Percentiles rank a stretch among this genome's conserved stretches.
Evolutionary conservation across 2,113 vertebrate genomes (phyloP).

Genomic region (Mungos mungo): DNA sequence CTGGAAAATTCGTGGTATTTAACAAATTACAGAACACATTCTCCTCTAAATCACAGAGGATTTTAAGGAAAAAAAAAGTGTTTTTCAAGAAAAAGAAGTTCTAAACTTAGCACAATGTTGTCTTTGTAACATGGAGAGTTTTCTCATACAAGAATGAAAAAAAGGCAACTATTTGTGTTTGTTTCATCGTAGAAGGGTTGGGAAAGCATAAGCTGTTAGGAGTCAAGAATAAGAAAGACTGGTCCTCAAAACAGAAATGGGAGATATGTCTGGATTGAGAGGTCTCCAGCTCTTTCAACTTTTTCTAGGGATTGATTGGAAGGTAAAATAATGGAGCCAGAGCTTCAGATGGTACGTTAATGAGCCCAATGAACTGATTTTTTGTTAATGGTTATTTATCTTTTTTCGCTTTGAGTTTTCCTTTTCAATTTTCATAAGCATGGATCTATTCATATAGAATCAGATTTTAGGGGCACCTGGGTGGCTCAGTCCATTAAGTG

Average conservation of each 20-base stretch:
- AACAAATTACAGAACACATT: neutral
- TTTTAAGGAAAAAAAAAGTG: neutral
- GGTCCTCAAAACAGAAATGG: constrained; percentile 14
- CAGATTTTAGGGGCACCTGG: neutral
- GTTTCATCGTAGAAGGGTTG: neutral
- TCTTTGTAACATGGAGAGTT: neutral
- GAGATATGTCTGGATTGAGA: constrained; percentile 18
- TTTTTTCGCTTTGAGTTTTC: neutral
- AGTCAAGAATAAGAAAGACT: neutral
- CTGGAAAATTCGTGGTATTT: neutral
- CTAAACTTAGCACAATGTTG: neutral
- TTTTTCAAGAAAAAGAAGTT: neutral
- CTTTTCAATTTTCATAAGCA: neutral
- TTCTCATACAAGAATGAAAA: neutral
- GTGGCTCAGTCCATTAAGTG: too few species aligned
- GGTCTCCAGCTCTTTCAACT: neutral
- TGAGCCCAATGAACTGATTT: neutral
- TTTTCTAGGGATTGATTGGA: neutral
- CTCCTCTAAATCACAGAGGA: constrained; percentile 21
- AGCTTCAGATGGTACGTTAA: neutral
- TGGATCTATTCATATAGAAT: neutral
- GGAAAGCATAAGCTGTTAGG: neutral
- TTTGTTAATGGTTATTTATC: neutral
- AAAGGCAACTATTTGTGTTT: constrained; percentile 1
- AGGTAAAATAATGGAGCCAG: neutral